Evolutionary conservation across 2,797 vertebrate species (phyloP), one percentile per base, ranked within the genome.

Genomic region (Fratercula arctica): DNA sequence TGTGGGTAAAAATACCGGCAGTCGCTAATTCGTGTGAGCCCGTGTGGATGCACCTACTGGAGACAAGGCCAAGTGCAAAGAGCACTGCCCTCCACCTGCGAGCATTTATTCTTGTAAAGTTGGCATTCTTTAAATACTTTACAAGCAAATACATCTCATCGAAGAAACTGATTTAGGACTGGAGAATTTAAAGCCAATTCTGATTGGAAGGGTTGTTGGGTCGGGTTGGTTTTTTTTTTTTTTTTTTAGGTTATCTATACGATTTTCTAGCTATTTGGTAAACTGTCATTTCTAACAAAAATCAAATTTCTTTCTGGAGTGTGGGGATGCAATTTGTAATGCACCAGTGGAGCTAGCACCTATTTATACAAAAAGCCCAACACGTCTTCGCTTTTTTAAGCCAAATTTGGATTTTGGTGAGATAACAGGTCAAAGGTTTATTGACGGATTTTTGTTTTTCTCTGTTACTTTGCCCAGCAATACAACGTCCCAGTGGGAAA

Each of bases 41-140:
- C 0, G 0, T 3, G 8, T 23, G 20, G 20, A 11, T 8, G 25
- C 48, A 77, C 19, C 48, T 64, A 2, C 2, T 15, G 45, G 29
- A 77, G 46, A 63, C 53, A 48, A 33, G 56, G 18, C 10, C 46
- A 46, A 21, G 21, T 6, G 23, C 56, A 87, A 64, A 3, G 37
- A 21, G 26, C 50, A 4, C 84, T 66, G 5, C 37, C 46, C 53
- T 54, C n/a, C 35, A 45, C 67, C 56, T 73, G 68, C 28, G 23
- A 67, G 53, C 45, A 54, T 19, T 45, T 64, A 3, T 7, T 48
- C 56, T 20, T 13, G 41, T 64, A 35, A 73, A 29, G 23, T 2
- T 50, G 57, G 35, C 31, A 41, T 19, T 78, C 79, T 39, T 63
- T 16, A 54, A 46, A 54, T 79, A 56, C 29, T 80, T 87, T 26